Percentiles rank a stretch among this genome's conserved stretches.
Conservation (phyloP, 2,113 vertebrate species). For the Pyxicephalus adspersus region DNA sequence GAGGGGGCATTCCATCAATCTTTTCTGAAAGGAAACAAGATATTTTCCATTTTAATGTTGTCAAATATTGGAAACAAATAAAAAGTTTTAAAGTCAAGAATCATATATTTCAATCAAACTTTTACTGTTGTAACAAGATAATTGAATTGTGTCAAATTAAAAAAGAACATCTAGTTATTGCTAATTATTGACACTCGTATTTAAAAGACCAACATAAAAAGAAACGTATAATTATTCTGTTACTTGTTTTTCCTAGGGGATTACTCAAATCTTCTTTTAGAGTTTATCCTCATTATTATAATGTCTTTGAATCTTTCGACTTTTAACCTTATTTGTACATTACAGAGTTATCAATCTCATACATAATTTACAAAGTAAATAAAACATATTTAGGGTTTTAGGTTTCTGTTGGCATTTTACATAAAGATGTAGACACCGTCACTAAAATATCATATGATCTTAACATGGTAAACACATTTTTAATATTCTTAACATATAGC, state of each 20-base stretch:
- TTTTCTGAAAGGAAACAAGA: conserved; percentile 25
- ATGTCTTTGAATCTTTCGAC: too few relatives aligned
- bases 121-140: background rate
- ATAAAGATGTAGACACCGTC: too few relatives aligned
- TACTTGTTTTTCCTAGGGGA: background rate
- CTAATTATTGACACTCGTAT: background rate
- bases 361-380: background rate
- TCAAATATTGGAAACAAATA: conserved; percentile 34
- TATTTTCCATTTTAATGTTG: conserved; percentile 34
- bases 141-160: conserved; percentile 27
- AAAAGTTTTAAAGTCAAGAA: conserved; percentile 18
- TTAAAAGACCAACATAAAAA: conserved; percentile 15
- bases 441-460: too few relatives aligned
- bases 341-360: background rate
- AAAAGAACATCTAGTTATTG: conserved; percentile 1
- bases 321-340: background rate
- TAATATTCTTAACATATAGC: too few relatives aligned
- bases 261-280: background rate
- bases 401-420: too few relatives aligned
- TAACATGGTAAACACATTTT: too few relatives aligned
- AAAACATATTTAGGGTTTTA: too few relatives aligned
- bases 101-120: conserved; percentile 27
- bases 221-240: background rate
- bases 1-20: conserved; percentile 41
- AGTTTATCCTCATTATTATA: too few relatives aligned